Evolutionary conservation across 1,140 invertebrate species (phyloP), one percentile per base, ranked within the genome.

Genomic region (Maconellicoccus hirsutus): DNA sequence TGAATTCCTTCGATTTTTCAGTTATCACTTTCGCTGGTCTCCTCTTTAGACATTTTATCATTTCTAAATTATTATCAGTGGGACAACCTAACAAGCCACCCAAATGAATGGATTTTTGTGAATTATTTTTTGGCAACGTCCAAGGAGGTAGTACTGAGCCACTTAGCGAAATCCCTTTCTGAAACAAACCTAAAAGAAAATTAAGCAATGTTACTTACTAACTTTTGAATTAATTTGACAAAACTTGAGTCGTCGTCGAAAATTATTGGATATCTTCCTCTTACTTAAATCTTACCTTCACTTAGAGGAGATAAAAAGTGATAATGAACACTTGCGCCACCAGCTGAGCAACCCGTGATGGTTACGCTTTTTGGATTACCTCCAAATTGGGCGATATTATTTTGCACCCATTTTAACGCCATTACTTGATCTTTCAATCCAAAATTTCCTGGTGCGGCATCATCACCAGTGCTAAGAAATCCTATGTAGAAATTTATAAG

Each of bases 111-210:
- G 91, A 85, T 75, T 90, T 90, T 72, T 86, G 81, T 0, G 82
- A 77, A 0, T 89, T 81, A 52, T 87, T 84, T 75, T 87, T 82
- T 1, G 85, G 82, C 52, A 89, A 80, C 0, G 87, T 84, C 91
- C 88, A 94, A 2, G 84, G 84, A 75, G 83, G 80, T 0, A 92
- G 78, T 0, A 86, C 85, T 14, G 87, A 87, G 0, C 92, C 92
- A 26, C 74, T 75, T 27, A 73, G 70, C 0, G 74, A 75, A n/a
- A 74, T 71, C 2, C 29, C 74, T 73, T 69, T 66, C 10, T 73
- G 73, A 52, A 75, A 75, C 0, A 75, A 25, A 3, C 74, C 74
- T 75, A 25, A 1, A 19, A 59, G 16, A 59, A 59, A 59, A 7
- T 4, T n/a, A 16, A 33, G 12, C 3, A 12, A 6, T 6, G 29